Evolutionary conservation across 1,140 invertebrate genomes (phyloP).

Genomic region (Trichoplusia ni): DNA sequence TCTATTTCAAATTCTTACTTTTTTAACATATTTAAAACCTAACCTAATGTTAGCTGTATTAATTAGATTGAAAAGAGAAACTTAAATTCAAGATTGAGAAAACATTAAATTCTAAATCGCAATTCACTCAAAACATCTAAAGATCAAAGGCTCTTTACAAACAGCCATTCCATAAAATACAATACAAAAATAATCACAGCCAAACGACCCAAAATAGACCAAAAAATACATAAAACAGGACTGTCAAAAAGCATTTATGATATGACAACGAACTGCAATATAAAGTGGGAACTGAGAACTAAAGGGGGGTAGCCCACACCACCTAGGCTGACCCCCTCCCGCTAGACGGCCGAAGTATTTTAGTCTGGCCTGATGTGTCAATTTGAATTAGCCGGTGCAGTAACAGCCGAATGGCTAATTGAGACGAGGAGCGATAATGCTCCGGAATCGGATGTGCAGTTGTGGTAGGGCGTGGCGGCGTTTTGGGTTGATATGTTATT

Average conservation of each 20-base stretch:
- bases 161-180: background rate
- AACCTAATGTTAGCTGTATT: no score
- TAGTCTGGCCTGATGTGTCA: slow-evolving; percentile 76
- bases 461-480: slow-evolving; percentile 17
- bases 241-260: slow-evolving; percentile 72
- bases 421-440: slow-evolving; percentile 19
- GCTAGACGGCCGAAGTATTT: slow-evolving; percentile 71
- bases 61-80: no score
- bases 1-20: no score
- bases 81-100: no score
- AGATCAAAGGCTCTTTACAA: no score
- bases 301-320: slow-evolving; percentile 38
- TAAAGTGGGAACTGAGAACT: slow-evolving; percentile 35
- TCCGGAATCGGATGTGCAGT: background rate
- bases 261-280: slow-evolving; percentile 56
- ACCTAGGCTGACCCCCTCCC: slow-evolving; percentile 38
- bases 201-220: background rate
- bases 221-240: slow-evolving; percentile 15
- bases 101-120: no score
- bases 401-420: slow-evolving; percentile 54
- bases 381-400: slow-evolving; percentile 75
- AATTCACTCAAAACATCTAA: no score
- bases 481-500: background rate
- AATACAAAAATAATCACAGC: background rate
- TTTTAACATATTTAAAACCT: no score